Base-by-base conservation (phyloP, 1,140 invertebrate species). In the Pogonomyrmex barbatus region DNA sequence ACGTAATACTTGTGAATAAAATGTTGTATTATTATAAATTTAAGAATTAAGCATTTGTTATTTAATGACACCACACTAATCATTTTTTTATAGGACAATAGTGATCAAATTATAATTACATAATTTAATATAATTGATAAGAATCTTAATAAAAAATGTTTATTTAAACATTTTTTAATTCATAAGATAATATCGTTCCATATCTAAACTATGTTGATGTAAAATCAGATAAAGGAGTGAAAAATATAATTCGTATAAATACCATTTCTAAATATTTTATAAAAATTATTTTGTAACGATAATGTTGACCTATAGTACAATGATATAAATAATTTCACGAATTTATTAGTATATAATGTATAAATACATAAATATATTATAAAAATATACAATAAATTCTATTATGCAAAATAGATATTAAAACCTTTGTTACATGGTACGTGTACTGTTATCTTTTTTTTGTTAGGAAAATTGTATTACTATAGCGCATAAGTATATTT, bases 351-450 rank as follows among this genome's bases (percentile, higher is more conserved):
- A 47, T 30, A 68, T 50, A 78, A 63, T 65, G n/a, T 65, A 78
- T 78, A 62, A 36, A 47, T 62, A 50, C 10, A 78, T 17, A 77
- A 84, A 84, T 82, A 63, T 77, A 45, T 62, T 87, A 88, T 70
- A 68, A 70, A 54, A 52, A 87, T 68, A 71, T 87, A 47, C 5
- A 65, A 3, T n/a, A 1, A 30, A n/a, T 68, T 86, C 5, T 54
- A 47, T n/a, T 39, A 42, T 12, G 36, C 14, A 62, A 54, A 71
- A 56, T 67, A 71, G 10, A 63, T 36, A 33, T 71, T 58, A 62
- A 30, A 10, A 10, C 24, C 12, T 30, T 45, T 17, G 12, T 54
- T 24, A 24, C 24, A 24, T 24, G 24, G 24, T 24, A 24, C 0
- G 50, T 63, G 4, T 47, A 68, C 8, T 42, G 6, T 42, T n/a